phyloP scores from a whole-genome alignment of 2,888 invertebrate species.

The Cenopis cana region DNA sequence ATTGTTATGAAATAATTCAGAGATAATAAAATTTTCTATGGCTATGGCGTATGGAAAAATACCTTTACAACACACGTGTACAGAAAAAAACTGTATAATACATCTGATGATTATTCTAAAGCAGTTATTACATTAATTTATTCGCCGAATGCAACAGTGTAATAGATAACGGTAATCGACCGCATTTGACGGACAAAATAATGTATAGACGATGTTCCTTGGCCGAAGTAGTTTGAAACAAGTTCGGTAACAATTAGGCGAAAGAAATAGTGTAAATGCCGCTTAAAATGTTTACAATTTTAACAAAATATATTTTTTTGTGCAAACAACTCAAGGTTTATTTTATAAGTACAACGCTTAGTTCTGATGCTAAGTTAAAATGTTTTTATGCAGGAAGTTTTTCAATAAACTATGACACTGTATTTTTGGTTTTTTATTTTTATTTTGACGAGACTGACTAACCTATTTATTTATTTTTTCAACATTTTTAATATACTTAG shows the following conservation, averaged over 20 bases:
- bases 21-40: too few relatives aligned
- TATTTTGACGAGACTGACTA: conserved; percentile 24
- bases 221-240: too few relatives aligned
- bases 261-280: too few relatives aligned
- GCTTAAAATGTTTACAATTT: not conserved
- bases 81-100: not conserved
- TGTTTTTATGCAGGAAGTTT: conserved; percentile 42
- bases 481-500: not conserved
- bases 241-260: too few relatives aligned
- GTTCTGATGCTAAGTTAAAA: conserved; percentile 43
- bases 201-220: too few relatives aligned
- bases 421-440: conserved; percentile 36
- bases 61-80: not conserved
- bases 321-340: conserved; percentile 29
- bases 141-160: too few relatives aligned
- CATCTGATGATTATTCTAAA: not conserved
- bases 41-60: too few relatives aligned
- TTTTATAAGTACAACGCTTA: conserved; percentile 44
- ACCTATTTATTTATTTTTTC: conserved; percentile 6
- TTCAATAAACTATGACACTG: conserved; percentile 42
- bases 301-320: not conserved
- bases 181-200: too few relatives aligned
- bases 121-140: too few relatives aligned
- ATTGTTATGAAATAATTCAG: not conserved
- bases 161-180: too few relatives aligned